phyloP scores from a whole-genome alignment of 2,113 vertebrate species.

The Donacobius atricapilla region DNA sequence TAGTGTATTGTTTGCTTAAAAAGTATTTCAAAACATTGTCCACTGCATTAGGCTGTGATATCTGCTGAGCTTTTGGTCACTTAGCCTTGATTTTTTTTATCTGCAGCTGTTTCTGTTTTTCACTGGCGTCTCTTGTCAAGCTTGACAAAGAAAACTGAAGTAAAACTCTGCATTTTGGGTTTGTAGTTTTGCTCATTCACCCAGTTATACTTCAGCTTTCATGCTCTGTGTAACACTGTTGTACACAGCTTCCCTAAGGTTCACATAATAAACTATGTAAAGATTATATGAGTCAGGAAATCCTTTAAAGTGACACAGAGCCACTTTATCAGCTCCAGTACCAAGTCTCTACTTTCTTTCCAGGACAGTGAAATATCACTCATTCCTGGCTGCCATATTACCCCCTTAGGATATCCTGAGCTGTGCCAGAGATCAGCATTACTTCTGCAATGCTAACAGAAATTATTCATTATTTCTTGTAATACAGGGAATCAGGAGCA shows the following conservation, averaged over 20 bases:
- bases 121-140: neutral
- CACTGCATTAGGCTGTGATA: neutral
- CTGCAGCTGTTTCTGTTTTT: neutral
- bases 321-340: neutral
- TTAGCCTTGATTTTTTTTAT: neutral
- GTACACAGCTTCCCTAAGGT: neutral
- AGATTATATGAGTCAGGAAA: neutral
- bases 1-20: neutral
- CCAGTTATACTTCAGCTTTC: neutral
- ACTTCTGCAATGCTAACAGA: neutral
- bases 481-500: neutral
- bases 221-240: neutral
- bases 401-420: neutral
- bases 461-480: slow-evolving; percentile 15
- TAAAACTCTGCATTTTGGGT: neutral
- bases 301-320: neutral
- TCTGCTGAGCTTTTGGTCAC: neutral
- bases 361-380: neutral
- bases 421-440: neutral
- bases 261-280: neutral
- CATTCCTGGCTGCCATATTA: neutral
- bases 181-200: neutral
- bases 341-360: neutral
- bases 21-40: neutral
- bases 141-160: neutral